phyloP scores from a whole-genome alignment of 1,140 invertebrate genomes.

The Drosophila repletoides region DNA sequence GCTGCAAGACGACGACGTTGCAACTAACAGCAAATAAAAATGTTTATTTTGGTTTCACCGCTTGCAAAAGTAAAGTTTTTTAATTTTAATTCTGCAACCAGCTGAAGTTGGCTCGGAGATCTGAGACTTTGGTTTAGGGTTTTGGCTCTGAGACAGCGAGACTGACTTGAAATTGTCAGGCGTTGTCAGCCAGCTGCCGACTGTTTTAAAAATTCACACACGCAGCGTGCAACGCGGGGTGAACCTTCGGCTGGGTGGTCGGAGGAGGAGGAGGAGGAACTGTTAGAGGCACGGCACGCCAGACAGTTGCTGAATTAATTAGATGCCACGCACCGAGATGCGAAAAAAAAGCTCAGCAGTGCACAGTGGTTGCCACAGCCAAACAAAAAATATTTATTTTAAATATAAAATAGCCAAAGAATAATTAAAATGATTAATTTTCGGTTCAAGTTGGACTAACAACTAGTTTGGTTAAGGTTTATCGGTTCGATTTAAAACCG shows the following conservation, averaged over 20 bases:
- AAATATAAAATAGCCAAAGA: too few species aligned
- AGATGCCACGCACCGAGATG: slow-evolving; percentile 56
- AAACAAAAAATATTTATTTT: neutral
- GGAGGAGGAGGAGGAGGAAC: neutral
- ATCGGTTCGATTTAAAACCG: too few species aligned
- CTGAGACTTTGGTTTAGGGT: neutral
- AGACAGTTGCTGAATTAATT: slow-evolving; percentile 78
- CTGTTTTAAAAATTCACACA: slow-evolving; percentile 75
- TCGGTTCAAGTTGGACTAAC: too few species aligned
- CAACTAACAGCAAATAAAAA: slow-evolving; percentile 69
- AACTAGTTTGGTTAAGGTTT: too few species aligned
- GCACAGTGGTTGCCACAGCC: slow-evolving; percentile 25
- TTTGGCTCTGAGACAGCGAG: neutral
- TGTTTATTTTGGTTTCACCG: slow-evolving; percentile 64
- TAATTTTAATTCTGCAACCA: slow-evolving; percentile 54
- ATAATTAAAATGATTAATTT: too few species aligned
- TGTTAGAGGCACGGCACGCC: slow-evolving; percentile 8
- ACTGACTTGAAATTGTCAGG: slow-evolving; percentile 3
- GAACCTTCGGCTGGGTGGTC: too few species aligned
- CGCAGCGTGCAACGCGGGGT: slow-evolving; percentile 44
- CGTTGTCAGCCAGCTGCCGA: slow-evolving; percentile 56
- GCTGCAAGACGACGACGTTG: slow-evolving; percentile 33
- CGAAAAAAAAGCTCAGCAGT: slow-evolving; percentile 25
- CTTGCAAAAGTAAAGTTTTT: slow-evolving; percentile 68
- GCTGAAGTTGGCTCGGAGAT: slow-evolving; percentile 5